Percentiles rank a stretch among this genome's conserved stretches.
Evolutionary conservation across 2,797 vertebrate species (phyloP).

Genomic region (Lepidocolaptes lacrymiger): DNA sequence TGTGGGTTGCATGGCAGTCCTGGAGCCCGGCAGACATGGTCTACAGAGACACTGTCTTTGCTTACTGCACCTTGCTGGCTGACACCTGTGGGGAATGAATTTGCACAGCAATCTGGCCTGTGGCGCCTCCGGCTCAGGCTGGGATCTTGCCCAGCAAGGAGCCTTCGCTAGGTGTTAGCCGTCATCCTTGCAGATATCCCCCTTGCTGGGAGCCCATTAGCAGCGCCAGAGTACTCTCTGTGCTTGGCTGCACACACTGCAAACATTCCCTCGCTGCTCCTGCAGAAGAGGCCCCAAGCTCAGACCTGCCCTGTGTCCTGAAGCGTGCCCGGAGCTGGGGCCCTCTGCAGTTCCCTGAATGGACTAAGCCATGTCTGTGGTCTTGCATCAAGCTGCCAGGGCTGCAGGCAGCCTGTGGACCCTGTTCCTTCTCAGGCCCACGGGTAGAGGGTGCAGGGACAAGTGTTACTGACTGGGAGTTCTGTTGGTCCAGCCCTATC

Average conservation of each 20-base stretch:
- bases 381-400: neutral
- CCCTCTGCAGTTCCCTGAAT: neutral
- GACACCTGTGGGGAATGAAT: neutral
- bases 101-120: neutral
- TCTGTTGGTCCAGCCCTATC: neutral
- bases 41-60: neutral
- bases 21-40: neutral
- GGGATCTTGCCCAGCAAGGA: constrained; percentile 5
- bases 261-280: neutral
- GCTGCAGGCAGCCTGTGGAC: neutral
- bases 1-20: fast-evolving
- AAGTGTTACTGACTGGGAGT: neutral
- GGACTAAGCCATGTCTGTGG: fast-evolving
- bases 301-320: fast-evolving
- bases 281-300: neutral
- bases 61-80: neutral
- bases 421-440: fast-evolving
- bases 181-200: neutral
- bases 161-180: constrained; percentile 24
- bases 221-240: fast-evolving
- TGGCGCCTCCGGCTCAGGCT: neutral
- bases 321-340: fast-evolving
- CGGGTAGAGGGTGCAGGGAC: neutral
- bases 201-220: constrained; percentile 48
- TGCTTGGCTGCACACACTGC: neutral